Conservation (phyloP, 2,888 invertebrate genomes). For the Xestobium rufovillosum region DNA sequence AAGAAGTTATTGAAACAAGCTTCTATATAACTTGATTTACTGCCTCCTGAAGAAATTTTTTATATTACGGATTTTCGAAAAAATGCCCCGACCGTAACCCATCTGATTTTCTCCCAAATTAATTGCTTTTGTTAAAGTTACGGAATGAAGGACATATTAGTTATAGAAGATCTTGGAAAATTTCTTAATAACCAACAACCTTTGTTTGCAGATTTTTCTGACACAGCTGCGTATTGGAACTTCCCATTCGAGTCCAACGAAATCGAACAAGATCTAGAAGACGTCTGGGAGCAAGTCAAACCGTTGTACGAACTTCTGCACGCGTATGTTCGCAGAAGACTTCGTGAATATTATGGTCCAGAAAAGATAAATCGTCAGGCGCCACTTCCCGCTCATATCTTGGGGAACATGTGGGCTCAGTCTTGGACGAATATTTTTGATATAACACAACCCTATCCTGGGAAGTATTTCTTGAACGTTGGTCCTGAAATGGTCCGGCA, state of each 20-base stretch:
- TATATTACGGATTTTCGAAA: too few species aligned
- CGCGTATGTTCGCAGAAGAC: conserved; percentile 77
- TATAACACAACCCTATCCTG: conserved; percentile 76
- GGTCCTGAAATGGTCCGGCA: conserved; percentile 75
- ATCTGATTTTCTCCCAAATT: too few species aligned
- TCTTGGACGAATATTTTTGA: conserved; percentile 79
- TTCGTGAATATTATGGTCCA: conserved; percentile 77
- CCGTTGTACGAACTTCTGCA: conserved; percentile 84
- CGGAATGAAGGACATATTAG: too few species aligned
- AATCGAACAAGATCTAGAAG: conserved; percentile 70
- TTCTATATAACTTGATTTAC: too few species aligned
- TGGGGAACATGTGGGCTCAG: conserved; percentile 89
- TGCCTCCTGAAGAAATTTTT: too few species aligned
- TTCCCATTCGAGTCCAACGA: conserved; percentile 74
- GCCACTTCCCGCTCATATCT: conserved; percentile 75
- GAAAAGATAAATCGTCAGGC: conserved; percentile 72
- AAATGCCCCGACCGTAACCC: too few species aligned
- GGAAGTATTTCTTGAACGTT: conserved; percentile 74
- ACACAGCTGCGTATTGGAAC: conserved; percentile 85
- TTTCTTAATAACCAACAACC: too few species aligned
- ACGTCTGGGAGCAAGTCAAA: conserved; percentile 75
- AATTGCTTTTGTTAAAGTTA: too few species aligned
- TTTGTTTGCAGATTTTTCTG: conserved; percentile 73
- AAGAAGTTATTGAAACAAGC: too few species aligned
- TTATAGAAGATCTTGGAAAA: too few species aligned